A percentile compares a stretch with the other conserved stretches of the same genome.
Conservation (phyloP, 2,113 vertebrate genomes). For the Caracal caracal region DNA sequence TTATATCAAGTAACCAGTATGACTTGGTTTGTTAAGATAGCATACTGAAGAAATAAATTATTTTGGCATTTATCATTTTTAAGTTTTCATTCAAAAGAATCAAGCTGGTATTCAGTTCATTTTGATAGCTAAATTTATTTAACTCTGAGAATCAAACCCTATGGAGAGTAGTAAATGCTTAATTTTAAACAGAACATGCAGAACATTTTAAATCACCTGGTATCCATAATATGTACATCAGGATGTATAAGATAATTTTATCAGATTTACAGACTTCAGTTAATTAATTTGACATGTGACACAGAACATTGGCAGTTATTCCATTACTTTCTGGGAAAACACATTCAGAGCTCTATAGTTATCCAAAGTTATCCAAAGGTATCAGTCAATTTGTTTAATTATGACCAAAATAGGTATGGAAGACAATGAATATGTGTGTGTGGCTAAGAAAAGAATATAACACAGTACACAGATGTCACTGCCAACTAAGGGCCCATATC, state of each 20-base stretch:
- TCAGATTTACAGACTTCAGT: background rate
- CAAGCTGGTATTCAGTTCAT: background rate
- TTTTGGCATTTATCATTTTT: background rate
- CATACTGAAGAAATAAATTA: background rate
- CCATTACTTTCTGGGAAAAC: background rate
- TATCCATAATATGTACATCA: background rate
- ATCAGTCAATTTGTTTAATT: background rate
- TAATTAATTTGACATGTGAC: background rate
- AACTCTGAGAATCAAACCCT: background rate
- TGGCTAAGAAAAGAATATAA: background rate
- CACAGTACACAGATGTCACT: background rate
- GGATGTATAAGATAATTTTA: background rate
- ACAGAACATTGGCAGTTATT: background rate
- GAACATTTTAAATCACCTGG: background rate
- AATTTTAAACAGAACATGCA: background rate
- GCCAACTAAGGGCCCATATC: too few species aligned
- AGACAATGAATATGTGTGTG: background rate
- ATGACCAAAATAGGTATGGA: background rate
- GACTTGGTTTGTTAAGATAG: background rate
- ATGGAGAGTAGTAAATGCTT: background rate
- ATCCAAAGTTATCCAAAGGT: background rate
- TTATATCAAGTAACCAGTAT: background rate
- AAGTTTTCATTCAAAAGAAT: background rate
- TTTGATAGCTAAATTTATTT: background rate
- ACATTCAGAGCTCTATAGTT: background rate